Evolutionary conservation across 2,113 vertebrate species (phyloP).

Genomic region (Aphelocoma coerulescens): DNA sequence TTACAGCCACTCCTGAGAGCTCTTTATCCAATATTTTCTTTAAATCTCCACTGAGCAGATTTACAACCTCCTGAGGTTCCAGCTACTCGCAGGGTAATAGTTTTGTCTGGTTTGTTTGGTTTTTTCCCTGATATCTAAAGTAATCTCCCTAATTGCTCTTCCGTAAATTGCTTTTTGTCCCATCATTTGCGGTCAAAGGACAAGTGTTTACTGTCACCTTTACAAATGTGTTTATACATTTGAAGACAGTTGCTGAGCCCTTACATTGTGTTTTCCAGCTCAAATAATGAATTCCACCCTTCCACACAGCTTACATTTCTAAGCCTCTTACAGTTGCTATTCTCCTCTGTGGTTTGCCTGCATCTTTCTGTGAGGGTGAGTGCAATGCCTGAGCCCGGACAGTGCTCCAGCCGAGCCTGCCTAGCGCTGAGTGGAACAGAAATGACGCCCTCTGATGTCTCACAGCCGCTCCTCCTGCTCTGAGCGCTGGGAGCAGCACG

Average conservation of each 20-base stretch:
- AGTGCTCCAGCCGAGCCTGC: background rate
- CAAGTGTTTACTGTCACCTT: background rate
- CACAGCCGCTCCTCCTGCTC: background rate
- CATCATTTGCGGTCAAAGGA: background rate
- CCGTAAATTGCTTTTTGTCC: background rate
- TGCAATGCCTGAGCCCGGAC: background rate
- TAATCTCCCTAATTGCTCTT: background rate
- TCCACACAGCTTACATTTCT: background rate
- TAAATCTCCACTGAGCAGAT: background rate
- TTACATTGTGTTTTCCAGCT: background rate
- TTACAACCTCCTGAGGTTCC: background rate
- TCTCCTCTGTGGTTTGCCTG: background rate
- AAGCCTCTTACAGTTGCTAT: background rate
- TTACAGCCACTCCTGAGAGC: background rate
- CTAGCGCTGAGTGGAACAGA: background rate
- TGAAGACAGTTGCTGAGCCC: background rate
- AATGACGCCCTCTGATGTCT: background rate
- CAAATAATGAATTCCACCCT: background rate
- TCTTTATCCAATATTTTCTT: background rate
- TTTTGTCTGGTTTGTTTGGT: background rate
- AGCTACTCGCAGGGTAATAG: background rate
- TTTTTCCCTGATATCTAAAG: background rate
- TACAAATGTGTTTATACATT: background rate
- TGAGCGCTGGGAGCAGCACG: background rate
- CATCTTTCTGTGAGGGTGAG: background rate